Conservation (phyloP, 92 coral and sea anemone species). For the Metridium senile region DNA sequence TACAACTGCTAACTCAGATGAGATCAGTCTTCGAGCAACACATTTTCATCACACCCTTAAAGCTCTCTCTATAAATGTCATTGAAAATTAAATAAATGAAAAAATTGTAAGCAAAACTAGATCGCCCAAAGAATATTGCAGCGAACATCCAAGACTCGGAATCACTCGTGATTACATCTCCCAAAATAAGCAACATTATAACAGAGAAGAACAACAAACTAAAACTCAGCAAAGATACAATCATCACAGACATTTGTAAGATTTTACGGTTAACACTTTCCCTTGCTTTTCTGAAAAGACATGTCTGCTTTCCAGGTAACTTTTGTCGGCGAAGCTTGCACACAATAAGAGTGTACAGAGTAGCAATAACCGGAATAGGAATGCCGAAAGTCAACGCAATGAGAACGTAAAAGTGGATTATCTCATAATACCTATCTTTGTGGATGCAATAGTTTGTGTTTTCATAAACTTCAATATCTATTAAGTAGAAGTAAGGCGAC, state of each 20-base stretch:
- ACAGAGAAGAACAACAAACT: not conserved
- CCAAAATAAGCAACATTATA: not conserved
- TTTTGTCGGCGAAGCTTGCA: not conserved
- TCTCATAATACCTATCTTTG: not conserved
- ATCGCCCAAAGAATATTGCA: not conserved
- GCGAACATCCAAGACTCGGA: not conserved
- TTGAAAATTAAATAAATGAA: not conserved
- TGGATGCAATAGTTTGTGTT: not conserved
- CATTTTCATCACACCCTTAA: not conserved
- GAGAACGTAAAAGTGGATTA: not conserved
- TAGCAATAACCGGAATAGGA: not conserved
- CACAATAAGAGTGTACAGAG: not conserved
- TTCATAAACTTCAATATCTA: not conserved
- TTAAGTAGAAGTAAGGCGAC: constrained; percentile 32
- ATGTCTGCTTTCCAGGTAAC: not conserved
- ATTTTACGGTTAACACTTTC: not conserved
- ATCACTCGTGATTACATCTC: not conserved
- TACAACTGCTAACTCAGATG: no score
- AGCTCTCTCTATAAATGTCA: not conserved
- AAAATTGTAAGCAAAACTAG: not conserved
- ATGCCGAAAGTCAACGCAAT: not conserved
- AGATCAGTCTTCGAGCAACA: not conserved
- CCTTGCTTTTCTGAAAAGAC: not conserved
- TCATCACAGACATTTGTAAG: not conserved
- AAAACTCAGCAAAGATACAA: not conserved